Evolutionary conservation across 2,797 vertebrate species (phyloP).

Genomic region (Champsocephalus gunnari): DNA sequence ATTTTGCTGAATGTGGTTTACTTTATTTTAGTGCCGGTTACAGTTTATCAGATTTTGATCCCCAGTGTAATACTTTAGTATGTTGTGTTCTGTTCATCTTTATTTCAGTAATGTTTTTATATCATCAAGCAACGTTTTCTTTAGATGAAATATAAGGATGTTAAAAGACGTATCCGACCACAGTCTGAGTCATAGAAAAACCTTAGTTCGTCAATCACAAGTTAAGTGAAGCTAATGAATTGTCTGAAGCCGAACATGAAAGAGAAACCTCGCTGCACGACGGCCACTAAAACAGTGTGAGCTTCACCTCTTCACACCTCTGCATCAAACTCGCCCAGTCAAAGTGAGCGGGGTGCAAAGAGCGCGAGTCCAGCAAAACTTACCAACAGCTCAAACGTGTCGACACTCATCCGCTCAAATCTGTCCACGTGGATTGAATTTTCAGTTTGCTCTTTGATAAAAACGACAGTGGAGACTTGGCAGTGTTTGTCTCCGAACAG

Average conservation of each 20-base stretch:
- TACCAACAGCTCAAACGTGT: slow-evolving; percentile 23
- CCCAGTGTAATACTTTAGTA: not conserved
- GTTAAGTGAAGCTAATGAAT: slow-evolving; percentile 51
- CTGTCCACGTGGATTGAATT: slow-evolving; percentile 47
- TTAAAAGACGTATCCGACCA: not conserved
- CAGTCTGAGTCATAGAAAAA: slow-evolving; percentile 3
- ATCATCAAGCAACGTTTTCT: not conserved
- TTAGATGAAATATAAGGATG: not conserved
- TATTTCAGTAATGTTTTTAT: not conserved
- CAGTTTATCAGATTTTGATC: not conserved
- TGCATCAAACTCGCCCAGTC: slow-evolving; percentile 30
- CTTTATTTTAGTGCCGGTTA: slow-evolving; percentile 24
- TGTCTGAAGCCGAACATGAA: slow-evolving; percentile 57
- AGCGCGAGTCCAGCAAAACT: slow-evolving; percentile 2
- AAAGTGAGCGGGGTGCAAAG: slow-evolving; percentile 17
- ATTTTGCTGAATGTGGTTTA: slow-evolving; percentile 8
- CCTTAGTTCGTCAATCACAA: slow-evolving; percentile 38
- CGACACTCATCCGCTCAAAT: slow-evolving; percentile 39
- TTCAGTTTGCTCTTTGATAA: slow-evolving; percentile 53
- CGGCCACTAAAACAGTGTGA: slow-evolving; percentile 77
- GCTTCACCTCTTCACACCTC: slow-evolving; percentile 68
- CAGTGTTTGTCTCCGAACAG: slow-evolving; percentile 70
- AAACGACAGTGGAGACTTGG: slow-evolving; percentile 53
- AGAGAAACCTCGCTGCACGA: slow-evolving; percentile 51
- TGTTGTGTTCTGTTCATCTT: not conserved